Base-by-base conservation (phyloP, 1,140 invertebrate genomes). In the Streblospio benedicti region DNA sequence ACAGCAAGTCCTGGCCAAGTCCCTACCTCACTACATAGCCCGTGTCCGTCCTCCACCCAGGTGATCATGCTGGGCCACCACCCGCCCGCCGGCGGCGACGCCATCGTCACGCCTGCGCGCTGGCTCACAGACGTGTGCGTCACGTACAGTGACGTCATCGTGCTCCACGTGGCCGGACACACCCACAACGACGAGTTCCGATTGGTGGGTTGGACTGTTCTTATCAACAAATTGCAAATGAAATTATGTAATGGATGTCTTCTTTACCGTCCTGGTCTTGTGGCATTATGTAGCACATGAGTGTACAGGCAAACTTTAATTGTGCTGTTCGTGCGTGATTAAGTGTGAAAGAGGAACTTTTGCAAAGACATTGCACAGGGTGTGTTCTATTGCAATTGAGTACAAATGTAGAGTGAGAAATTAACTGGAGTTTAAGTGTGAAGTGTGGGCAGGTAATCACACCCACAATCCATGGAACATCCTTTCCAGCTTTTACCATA, bases 81-180 rank as follows among this genome's bases (percentile, higher is more conserved):
- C 31, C n/a, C 28, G 5, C 20, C 28, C 18, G 44, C n/a, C 18
- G 27, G 27, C n/a, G 31, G 50, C 25, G 28, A 52, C 18, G 25
- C 6, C 50, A 30, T 52, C 28, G 25, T 52, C 4, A 23, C 12
- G 18, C 16, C 9, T 23, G 28, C n/a, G 12, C 18, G 27, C 18
- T 52, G 50, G 50, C 31, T n/a, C 6, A 4, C n/a, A 4, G 50
- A 52, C 50, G n/a, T 52, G 20, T 28, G 25, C n/a, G 28, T 27
- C 18, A 23, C n/a, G n/a, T 52, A 23, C 50, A 52, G 50, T 30
- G 50, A 52, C 50, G 50, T 52, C 14, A 52, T 52, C 9, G 4
- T 18, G n/a, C 50, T 52, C 23, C 50, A 52, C 50, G 28, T 52
- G 6, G 25, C 50, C 25, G 50, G 50, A 5, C 50, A 52, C 28